Evolutionary conservation across 2,797 vertebrate species (phyloP), one percentile per base, ranked within the genome.

Genomic region (Coilia nasus): DNA sequence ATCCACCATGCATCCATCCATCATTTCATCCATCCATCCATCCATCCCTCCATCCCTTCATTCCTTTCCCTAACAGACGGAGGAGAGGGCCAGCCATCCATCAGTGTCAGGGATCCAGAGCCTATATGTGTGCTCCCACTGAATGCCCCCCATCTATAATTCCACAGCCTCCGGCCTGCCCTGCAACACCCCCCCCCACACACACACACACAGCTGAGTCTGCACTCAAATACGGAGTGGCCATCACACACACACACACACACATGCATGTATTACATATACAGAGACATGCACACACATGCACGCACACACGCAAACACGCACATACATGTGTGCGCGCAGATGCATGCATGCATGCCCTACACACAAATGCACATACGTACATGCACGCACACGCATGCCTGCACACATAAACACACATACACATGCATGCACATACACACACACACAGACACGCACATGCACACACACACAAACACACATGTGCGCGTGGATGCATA

Each of bases 61-160:
- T 59, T 17, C 71, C 35, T 75, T 75, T 28, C 17, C 64, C 71
- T 78, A 78, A 78, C 71, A 78, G 71, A 78, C 71, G 71, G 71
- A 78, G 71, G 71, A 78, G 1, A 35, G 28, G 41, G 23, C 35
- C 56, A 6, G 6, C 71, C 81, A 82, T 85, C 83, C 81, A 54
- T 83, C 56, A 86, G 82, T 82, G 83, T 86, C 87, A 88, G 85
- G 80, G 81, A 50, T 83, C 71, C 85, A 83, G 85, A 84, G 85
- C 62, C 85, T 83, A 85, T 60, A 86, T 59, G 78, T 71, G 62
- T 84, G 85, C 85, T 86, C 35, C 78, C 83, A 62, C 23, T 44
- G 78, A 62, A 81, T n/a, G 54, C 83, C 80, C 15, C 82, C 81
- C 75, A 83, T 86, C 81, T 88, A 85, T 86, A 86, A 85, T 83